Conservation (phyloP, 2,113 vertebrate genomes). For the Poeciliopsis occidentalis region DNA sequence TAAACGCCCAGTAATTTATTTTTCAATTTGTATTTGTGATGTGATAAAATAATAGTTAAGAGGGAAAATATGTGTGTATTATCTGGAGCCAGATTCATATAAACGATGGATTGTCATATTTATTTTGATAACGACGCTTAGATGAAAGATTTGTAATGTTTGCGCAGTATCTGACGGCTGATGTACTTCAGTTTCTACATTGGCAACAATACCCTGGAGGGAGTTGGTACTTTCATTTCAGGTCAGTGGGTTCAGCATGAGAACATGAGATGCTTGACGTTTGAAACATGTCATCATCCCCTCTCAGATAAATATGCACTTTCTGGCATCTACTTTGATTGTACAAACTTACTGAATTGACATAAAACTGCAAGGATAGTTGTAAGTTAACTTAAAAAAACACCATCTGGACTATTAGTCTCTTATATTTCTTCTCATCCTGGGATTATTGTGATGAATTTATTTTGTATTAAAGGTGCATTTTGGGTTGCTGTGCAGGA, state of each 20-base stretch:
- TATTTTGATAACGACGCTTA: neutral
- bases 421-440: neutral
- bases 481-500: neutral
- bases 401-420: neutral
- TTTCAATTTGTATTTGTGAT: neutral
- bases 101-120: neutral
- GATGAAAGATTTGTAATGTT: neutral
- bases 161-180: neutral
- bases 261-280: conserved; percentile 20
- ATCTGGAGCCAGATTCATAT: neutral
- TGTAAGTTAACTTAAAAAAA: no score
- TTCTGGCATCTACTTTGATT: neutral
- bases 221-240: conserved; percentile 54
- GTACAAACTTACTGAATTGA: neutral
- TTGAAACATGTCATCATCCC: conserved; percentile 46
- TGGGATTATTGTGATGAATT: neutral
- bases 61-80: neutral
- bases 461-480: neutral
- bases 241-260: conserved; percentile 37
- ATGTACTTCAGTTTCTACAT: conserved; percentile 6
- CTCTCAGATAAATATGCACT: conserved; percentile 13
- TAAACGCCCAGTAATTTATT: neutral
- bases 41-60: neutral
- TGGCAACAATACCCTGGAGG: conserved; percentile 16
- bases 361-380: neutral